These are phyloP conservation scores for Anas acuta DNA, from an alignment of 2,797 vertebrate species.

Conservation along the genomic window DNA sequence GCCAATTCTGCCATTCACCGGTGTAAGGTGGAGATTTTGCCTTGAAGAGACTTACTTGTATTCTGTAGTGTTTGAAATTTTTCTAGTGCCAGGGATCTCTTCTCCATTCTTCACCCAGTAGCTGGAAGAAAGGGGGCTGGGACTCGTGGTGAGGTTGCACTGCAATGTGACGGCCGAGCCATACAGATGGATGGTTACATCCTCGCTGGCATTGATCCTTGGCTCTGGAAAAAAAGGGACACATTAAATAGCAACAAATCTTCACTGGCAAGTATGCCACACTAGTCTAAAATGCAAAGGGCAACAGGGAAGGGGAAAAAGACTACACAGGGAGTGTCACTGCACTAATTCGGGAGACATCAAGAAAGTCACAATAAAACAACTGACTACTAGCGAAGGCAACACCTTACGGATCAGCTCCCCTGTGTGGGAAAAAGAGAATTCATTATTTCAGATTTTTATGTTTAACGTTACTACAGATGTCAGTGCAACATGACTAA, in stretches of 20 bases:
- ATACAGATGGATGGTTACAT: slow-evolving; percentile 80
- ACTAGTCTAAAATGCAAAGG: slow-evolving; percentile 51
- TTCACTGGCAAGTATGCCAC: not conserved
- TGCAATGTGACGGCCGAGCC: slow-evolving; percentile 79
- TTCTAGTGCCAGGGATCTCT: slow-evolving; percentile 87
- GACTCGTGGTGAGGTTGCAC: slow-evolving; percentile 92
- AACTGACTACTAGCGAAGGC: slow-evolving; percentile 63
- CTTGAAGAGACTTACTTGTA: slow-evolving; percentile 81
- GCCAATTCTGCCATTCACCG: not conserved
- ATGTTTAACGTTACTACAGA: not conserved
- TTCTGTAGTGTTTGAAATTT: slow-evolving; percentile 78
- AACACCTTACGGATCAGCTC: slow-evolving; percentile 49
- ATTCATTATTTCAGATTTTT: not conserved
- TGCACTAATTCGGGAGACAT: slow-evolving; percentile 66
- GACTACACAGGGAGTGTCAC: slow-evolving; percentile 72
- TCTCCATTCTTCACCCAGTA: slow-evolving; percentile 96
- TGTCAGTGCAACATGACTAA: not conserved
- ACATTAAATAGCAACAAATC: slow-evolving; percentile 39
- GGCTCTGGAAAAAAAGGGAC: slow-evolving; percentile 87
- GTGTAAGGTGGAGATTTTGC: not conserved
- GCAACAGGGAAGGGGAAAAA: slow-evolving; percentile 9
- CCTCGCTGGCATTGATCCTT: slow-evolving; percentile 90
- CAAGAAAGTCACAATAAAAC: slow-evolving; percentile 35
- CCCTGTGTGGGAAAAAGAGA: slow-evolving; percentile 19
- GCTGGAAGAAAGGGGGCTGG: slow-evolving; percentile 83